These are phyloP conservation scores for Pangasius macronema DNA, from an alignment of 2,797 vertebrate genomes.

Conservation along the genomic window DNA sequence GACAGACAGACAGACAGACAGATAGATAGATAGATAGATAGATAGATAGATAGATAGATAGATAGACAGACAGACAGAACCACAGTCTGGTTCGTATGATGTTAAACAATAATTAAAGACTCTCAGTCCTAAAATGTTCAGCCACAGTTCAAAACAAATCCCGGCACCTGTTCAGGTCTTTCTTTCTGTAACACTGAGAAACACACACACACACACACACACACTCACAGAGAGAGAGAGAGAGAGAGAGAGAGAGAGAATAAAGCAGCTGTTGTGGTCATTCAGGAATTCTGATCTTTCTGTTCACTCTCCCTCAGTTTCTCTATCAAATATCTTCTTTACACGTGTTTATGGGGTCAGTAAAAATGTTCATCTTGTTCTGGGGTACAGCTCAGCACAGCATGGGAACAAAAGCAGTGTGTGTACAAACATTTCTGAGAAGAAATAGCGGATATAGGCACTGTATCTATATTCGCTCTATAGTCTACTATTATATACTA, in stretches of 20 bases:
- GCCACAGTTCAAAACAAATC: neutral
- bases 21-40: neutral
- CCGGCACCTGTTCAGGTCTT: slow-evolving; percentile 43
- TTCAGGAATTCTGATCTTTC: neutral
- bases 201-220: neutral
- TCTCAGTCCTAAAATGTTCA: neutral
- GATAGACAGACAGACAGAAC: neutral
- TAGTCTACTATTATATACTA: too few relatives aligned
- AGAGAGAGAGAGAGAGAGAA: neutral
- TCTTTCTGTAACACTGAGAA: neutral
- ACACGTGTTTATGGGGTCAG: neutral
- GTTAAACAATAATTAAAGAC: neutral
- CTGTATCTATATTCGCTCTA: neutral
- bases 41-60: too few relatives aligned
- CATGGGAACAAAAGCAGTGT: neutral
- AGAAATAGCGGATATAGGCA: neutral
- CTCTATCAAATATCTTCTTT: neutral
- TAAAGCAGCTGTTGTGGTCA: slow-evolving; percentile 41
- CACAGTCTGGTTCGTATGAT: neutral
- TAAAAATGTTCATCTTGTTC: neutral
- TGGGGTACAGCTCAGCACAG: neutral
- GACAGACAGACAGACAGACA: neutral
- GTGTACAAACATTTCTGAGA: neutral
- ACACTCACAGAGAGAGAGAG: neutral
- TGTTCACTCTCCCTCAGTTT: neutral